phyloP scores from a whole-genome alignment of 2,888 invertebrate genomes.

The Cylloceria caligata region DNA sequence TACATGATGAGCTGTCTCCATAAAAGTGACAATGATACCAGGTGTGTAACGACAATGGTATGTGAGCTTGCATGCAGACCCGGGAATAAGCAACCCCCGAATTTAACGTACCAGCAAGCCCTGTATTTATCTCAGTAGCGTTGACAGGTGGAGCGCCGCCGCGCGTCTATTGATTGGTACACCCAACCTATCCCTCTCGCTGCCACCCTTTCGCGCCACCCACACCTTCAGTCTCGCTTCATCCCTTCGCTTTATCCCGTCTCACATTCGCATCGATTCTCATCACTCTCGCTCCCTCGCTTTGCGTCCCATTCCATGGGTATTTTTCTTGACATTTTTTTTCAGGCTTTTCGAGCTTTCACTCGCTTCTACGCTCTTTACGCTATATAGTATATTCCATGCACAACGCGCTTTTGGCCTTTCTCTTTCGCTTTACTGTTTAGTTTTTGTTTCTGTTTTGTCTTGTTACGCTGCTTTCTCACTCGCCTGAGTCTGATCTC shows the following conservation, averaged over 20 bases:
- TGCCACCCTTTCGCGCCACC: conserved; percentile 60
- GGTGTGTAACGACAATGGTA: conserved; percentile 20
- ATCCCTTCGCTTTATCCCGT: conserved; percentile 42
- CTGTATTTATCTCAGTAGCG: conserved; percentile 74
- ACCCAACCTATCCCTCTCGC: conserved; percentile 69
- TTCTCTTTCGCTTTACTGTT: conserved; percentile 33
- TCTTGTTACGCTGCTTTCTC: conserved; percentile 59
- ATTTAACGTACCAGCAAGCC: conserved; percentile 53
- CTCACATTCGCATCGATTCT: conserved; percentile 52
- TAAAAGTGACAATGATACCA: conserved; percentile 24
- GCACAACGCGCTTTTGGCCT: conserved; percentile 31
- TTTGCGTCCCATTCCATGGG: conserved; percentile 37
- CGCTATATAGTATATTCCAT: conserved; percentile 46
- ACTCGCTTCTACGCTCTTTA: conserved; percentile 43
- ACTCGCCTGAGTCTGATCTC: conserved; percentile 41
- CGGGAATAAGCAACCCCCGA: conserved; percentile 38
- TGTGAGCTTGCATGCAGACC: conserved; percentile 20
- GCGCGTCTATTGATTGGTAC: conserved; percentile 80
- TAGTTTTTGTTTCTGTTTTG: conserved; percentile 27
- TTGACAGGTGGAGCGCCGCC: conserved; percentile 80
- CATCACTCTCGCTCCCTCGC: conserved; percentile 48
- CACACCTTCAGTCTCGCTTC: conserved; percentile 52
- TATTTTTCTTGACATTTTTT: conserved; percentile 11
- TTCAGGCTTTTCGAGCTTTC: conserved; percentile 52
- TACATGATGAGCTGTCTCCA: conserved; percentile 10